phyloP scores from a whole-genome alignment of 2,888 invertebrate species.

The Phasia obesa region DNA sequence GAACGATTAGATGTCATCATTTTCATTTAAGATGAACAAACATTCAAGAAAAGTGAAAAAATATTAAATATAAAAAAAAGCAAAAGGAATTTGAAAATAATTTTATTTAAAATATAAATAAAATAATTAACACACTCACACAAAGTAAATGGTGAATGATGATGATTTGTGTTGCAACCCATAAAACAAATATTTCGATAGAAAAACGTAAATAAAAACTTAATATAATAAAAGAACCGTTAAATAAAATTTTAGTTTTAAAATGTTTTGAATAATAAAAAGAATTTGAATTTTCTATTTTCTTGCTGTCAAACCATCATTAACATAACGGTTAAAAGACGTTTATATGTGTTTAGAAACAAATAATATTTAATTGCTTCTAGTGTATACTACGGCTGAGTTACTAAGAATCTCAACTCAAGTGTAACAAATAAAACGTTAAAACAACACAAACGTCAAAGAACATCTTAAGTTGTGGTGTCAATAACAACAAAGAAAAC shows the following conservation, averaged over 20 bases:
- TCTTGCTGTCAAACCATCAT: slow-evolving; percentile 40
- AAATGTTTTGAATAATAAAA: slow-evolving; percentile 27
- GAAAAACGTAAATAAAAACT: not conserved
- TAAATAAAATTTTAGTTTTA: slow-evolving; percentile 6
- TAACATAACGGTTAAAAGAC: slow-evolving; percentile 44
- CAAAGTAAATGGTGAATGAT: not conserved
- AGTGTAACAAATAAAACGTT: slow-evolving; percentile 3
- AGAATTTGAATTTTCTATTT: not conserved
- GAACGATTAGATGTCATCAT: not conserved
- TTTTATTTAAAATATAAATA: not conserved
- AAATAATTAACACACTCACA: not conserved
- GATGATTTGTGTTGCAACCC: not conserved
- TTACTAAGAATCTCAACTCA: not conserved
- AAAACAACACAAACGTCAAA: not conserved
- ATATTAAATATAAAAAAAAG: not conserved
- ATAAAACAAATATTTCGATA: not conserved
- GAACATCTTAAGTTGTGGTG: slow-evolving; percentile 27
- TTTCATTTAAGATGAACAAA: slow-evolving; percentile 7
- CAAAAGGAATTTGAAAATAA: not conserved
- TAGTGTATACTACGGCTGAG: not conserved
- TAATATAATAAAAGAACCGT: slow-evolving; percentile 40
- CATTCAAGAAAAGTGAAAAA: slow-evolving; percentile 8
- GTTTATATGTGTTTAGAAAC: not conserved
- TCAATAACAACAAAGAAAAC: slow-evolving; percentile 8
- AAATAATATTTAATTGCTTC: too few relatives aligned